phyloP scores from a whole-genome alignment of 2,797 vertebrate species.

The Bothrops alternatus region DNA sequence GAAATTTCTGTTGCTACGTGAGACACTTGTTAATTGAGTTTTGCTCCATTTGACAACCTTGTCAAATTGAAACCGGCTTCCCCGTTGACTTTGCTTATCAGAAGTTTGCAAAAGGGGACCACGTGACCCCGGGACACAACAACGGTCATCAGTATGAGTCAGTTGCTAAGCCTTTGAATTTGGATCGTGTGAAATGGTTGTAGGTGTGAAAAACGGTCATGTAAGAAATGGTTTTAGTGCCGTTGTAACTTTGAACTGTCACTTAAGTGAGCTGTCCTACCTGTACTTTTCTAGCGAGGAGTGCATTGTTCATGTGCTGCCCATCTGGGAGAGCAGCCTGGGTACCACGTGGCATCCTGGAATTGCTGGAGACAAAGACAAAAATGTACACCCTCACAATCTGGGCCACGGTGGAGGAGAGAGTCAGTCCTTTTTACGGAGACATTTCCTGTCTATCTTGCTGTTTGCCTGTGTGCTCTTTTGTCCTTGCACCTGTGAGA shows the following conservation, averaged over 20 bases:
- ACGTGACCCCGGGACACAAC: no score
- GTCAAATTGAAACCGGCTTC: no score
- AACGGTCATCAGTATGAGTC: no score
- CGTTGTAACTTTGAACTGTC: background rate
- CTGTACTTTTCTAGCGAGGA: background rate
- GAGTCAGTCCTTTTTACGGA: background rate
- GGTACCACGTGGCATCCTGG: background rate
- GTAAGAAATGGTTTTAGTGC: background rate
- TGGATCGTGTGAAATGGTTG: background rate
- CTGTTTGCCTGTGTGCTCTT: background rate
- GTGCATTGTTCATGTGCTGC: no score
- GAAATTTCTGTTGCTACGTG: no score
- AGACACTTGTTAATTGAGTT: no score
- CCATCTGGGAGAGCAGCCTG: background rate
- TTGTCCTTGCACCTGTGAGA: conserved; percentile 8
- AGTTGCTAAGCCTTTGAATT: background rate
- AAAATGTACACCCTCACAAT: background rate
- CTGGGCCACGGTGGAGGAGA: background rate
- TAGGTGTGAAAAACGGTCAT: background rate
- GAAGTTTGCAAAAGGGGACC: no score
- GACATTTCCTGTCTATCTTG: conserved; percentile 16
- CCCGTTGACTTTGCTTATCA: no score
- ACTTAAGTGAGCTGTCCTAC: background rate
- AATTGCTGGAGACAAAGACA: background rate
- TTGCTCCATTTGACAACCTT: no score